Conservation (phyloP, 2,888 invertebrate genomes). For the Amiota communis region DNA sequence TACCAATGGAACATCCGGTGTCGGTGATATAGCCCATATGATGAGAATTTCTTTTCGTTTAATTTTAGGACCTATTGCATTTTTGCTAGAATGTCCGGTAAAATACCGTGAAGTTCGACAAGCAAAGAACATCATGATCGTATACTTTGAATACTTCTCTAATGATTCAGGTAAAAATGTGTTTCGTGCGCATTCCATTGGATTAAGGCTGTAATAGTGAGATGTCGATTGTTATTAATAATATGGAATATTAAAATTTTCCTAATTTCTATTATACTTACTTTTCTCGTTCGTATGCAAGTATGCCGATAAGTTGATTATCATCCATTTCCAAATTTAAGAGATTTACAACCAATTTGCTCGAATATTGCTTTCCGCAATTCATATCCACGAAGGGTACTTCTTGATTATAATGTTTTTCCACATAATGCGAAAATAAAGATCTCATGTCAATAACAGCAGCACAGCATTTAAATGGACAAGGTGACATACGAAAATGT, state of each 20-base stretch:
- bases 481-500: too few species aligned
- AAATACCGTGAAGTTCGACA: slow-evolving; percentile 1
- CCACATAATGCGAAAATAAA: too few species aligned
- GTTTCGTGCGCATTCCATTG: neutral
- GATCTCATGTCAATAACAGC: too few species aligned
- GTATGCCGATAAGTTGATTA: neutral
- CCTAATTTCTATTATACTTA: neutral
- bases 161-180: neutral
- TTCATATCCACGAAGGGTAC: too few species aligned
- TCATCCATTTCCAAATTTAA: neutral
- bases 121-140: slow-evolving; percentile 9
- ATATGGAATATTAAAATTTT: neutral
- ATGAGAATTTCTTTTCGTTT: neutral
- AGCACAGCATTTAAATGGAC: too few species aligned
- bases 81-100: neutral
- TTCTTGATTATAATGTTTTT: too few species aligned
- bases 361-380: too few species aligned
- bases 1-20: neutral
- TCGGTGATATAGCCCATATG: slow-evolving; percentile 5
- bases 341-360: too few species aligned
- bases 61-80: too few species aligned
- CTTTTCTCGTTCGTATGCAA: neutral
- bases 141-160: neutral
- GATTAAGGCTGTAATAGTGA: neutral
- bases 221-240: neutral